A percentile compares a stretch with the other conserved stretches of the same genome.
Conservation (phyloP, 2,113 vertebrate species). For the Struthio camelus region DNA sequence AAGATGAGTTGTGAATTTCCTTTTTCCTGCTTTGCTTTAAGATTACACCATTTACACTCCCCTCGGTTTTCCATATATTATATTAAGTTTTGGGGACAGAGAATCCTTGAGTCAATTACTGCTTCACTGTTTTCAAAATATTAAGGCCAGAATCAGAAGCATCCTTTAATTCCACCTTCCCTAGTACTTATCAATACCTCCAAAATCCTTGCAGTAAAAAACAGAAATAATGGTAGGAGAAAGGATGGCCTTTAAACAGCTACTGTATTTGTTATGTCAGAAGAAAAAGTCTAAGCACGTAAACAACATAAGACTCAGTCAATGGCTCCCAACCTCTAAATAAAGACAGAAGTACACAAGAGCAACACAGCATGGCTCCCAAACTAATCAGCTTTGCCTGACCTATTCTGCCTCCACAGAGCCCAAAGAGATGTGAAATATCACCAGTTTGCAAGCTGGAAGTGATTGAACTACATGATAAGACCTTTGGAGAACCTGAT, state of each 20-base stretch:
- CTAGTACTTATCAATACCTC: not conserved
- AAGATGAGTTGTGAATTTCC: not conserved
- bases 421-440: not conserved
- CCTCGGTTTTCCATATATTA: not conserved
- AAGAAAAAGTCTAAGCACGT: not conserved
- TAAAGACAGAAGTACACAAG: not conserved
- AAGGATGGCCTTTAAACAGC: not conserved
- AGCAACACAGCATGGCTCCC: not conserved
- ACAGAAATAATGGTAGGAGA: not conserved
- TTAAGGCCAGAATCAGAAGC: not conserved
- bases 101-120: not conserved
- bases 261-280: not conserved
- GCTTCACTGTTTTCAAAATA: not conserved
- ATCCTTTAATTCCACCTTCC: not conserved
- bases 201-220: not conserved
- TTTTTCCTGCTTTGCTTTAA: not conserved
- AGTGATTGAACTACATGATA: rapidly evolving
- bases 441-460: not conserved
- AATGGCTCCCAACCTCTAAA: not conserved
- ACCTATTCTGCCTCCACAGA: not conserved
- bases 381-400: not conserved
- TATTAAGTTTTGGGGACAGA: not conserved
- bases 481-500: not conserved
- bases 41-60: not conserved
- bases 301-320: not conserved